Evolutionary conservation across 2,797 vertebrate species (phyloP).

Genomic region (Lacerta bilineata): DNA sequence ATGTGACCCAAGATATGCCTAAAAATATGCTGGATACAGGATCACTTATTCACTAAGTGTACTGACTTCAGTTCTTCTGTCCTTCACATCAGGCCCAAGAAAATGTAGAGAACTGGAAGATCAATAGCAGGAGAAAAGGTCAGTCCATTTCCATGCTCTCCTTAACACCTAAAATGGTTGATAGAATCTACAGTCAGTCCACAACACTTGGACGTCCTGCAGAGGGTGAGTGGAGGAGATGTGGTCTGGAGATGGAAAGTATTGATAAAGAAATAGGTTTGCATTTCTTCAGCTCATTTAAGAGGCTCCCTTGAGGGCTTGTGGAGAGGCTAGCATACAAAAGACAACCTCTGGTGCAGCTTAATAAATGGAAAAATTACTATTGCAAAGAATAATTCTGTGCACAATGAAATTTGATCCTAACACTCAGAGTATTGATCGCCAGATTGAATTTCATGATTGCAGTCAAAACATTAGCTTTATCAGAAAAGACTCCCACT

Average conservation of each 20-base stretch:
- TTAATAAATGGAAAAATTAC: slow-evolving; percentile 63
- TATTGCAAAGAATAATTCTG: slow-evolving; percentile 41
- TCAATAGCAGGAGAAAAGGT: slow-evolving; percentile 5
- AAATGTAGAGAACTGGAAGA: not conserved
- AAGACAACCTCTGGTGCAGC: slow-evolving; percentile 51
- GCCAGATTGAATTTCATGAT: not conserved
- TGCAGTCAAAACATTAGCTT: slow-evolving; percentile 31
- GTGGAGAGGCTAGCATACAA: slow-evolving; percentile 40
- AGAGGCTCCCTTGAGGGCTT: slow-evolving; percentile 57
- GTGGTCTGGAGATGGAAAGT: slow-evolving; percentile 35
- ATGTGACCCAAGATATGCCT: not conserved
- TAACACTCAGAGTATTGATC: slow-evolving; percentile 47
- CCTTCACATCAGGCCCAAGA: not conserved
- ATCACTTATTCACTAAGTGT: not conserved
- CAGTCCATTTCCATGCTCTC: not conserved
- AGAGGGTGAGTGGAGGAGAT: not conserved
- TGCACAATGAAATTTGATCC: slow-evolving; percentile 33
- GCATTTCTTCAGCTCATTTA: slow-evolving; percentile 46
- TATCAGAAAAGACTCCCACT: not conserved
- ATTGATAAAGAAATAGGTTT: slow-evolving; percentile 58
- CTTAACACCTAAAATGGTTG: not conserved
- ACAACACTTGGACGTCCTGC: not conserved
- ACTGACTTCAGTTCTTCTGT: not conserved
- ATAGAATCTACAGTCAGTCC: not conserved
- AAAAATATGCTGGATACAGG: not conserved